A percentile compares a stretch with the other conserved stretches of the same genome.
Conservation (phyloP, 2,113 vertebrate species). For the Thymallus thymallus region DNA sequence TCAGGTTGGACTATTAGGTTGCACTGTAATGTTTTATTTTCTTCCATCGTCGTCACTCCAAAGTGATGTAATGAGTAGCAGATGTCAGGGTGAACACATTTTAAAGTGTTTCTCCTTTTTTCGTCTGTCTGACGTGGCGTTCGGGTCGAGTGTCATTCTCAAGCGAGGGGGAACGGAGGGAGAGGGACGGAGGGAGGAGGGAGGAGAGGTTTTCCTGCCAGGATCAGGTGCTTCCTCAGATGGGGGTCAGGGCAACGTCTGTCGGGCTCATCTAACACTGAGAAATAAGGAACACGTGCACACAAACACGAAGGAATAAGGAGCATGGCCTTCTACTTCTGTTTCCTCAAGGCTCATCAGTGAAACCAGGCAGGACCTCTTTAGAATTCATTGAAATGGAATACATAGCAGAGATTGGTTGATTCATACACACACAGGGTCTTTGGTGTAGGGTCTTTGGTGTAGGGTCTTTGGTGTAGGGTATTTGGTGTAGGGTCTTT, state of each 20-base stretch:
- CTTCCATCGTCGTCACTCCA: conserved; percentile 25
- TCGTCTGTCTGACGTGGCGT: conserved; percentile 19
- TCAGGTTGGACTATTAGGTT: not conserved
- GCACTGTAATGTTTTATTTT: not conserved
- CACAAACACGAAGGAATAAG: not conserved
- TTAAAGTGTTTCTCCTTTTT: conserved; percentile 33
- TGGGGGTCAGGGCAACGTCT: conserved; percentile 42
- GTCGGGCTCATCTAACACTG: conserved; percentile 29
- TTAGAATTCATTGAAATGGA: conserved; percentile 4
- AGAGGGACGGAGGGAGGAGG: not conserved
- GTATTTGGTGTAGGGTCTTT: too few relatives aligned
- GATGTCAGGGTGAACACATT: conserved; percentile 48
- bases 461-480: too few relatives aligned
- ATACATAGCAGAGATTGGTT: not conserved
- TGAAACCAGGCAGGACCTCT: conserved; percentile 13
- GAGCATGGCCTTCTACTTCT: not conserved
- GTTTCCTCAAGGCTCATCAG: conserved; percentile 9
- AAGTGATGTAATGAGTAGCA: conserved; percentile 53
- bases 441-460: too few relatives aligned
- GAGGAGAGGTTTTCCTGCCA: conserved; percentile 43
- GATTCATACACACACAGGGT: not conserved
- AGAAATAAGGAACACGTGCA: not conserved
- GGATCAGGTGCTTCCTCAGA: conserved; percentile 59
- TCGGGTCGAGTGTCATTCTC: conserved; percentile 23
- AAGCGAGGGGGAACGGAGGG: conserved; percentile 52